Conservation (phyloP, 2,888 invertebrate species). For the Amblyteles armatorius region DNA sequence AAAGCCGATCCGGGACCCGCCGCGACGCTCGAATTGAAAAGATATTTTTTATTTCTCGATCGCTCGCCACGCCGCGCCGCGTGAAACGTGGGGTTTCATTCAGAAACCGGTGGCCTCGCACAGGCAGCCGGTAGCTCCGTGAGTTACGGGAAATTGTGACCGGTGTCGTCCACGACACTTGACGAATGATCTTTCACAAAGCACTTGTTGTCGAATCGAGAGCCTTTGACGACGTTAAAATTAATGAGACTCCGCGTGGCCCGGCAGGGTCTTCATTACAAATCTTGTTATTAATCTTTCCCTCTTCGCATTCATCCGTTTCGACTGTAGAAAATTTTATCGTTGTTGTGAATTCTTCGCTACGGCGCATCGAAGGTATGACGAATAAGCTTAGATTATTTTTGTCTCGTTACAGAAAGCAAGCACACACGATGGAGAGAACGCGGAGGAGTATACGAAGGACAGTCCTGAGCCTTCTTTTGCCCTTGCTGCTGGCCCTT, state of each 20-base stretch:
- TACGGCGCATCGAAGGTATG: not conserved
- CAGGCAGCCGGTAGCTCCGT: not conserved
- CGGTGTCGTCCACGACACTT: conserved; percentile 34
- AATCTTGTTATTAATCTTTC: conserved; percentile 13
- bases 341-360: not conserved
- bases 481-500: conserved; percentile 79
- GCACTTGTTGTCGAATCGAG: conserved; percentile 41
- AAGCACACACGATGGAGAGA: conserved; percentile 80
- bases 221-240: conserved; percentile 44
- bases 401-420: conserved; percentile 69
- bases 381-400: conserved; percentile 48
- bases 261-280: conserved; percentile 34
- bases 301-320: conserved; percentile 1
- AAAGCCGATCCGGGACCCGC: conserved; percentile 31
- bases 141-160: conserved; percentile 56
- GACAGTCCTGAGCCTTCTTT: conserved; percentile 78
- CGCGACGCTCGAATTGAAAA: conserved; percentile 47
- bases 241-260: conserved; percentile 44
- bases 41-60: conserved; percentile 32
- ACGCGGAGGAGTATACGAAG: conserved; percentile 83
- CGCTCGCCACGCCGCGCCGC: not conserved
- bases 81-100: conserved; percentile 48
- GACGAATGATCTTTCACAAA: conserved; percentile 49
- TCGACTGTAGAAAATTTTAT: conserved; percentile 14
- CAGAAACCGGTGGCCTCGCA: conserved; percentile 16